Evolutionary conservation across 2,797 vertebrate genomes (phyloP), one percentile per base, ranked within the genome.

Genomic region (Oryzias sinensis): DNA sequence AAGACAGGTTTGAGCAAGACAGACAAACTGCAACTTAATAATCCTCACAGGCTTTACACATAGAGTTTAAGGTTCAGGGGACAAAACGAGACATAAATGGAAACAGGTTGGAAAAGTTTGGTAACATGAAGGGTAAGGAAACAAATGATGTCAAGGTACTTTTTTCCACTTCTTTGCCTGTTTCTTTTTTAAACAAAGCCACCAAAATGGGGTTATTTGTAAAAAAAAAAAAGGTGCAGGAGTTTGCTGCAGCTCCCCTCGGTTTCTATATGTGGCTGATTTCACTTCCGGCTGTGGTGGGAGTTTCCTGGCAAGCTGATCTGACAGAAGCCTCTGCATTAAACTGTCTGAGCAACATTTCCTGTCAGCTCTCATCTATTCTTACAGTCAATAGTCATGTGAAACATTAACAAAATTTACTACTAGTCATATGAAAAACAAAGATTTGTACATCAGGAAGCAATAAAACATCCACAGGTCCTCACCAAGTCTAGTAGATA

Each of bases 281-380:
- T 90, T 89, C 81, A 81, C 71, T 88, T 92, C 88, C 74, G 85
- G 88, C 65, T 92, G 88, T 4, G 88, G 89, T 83, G 79, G 71
- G 80, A 76, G 85, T 81, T 93, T 92, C 88, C 88, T 86, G 87
- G 73, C 82, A 89, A 80, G 69, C 69, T 25, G 64, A 82, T 70
- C 70, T 82, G 72, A 87, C 72, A 74, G 70, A 74, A 70, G 76
- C 61, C 51, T 76, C 44, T 40, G 64, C 80, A 71, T 62, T 58
- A 88, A 88, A 86, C 78, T 70, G 79, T 68, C 75, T 83, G 62
- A 81, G 80, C 59, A 79, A 74, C 68, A 77, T 84, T 91, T 92
- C 90, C 88, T 91, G 91, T 88, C 53, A 83, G 59, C 68, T 74
- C 65, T 72, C 80, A 89, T 77, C 83, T 79, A 85, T 67, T 14